Conservation (phyloP, 2,113 vertebrate genomes). For the Syngnathus scovelli region DNA sequence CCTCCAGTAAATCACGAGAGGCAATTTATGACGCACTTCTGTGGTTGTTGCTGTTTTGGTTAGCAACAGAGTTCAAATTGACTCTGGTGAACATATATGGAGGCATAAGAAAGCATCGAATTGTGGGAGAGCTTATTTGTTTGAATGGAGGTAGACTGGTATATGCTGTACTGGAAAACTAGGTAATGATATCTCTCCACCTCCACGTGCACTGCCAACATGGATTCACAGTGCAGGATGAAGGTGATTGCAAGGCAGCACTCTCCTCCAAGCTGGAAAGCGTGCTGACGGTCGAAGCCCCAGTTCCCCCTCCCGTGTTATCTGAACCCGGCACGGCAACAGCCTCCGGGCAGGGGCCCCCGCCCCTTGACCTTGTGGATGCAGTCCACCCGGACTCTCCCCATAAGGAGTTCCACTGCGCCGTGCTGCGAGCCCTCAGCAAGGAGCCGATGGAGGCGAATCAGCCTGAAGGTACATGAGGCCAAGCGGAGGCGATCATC, state of each 20-base stretch:
- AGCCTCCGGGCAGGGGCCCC: conserved; percentile 12
- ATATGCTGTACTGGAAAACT: no score
- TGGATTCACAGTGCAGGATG: conserved; percentile 45
- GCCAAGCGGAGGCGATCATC: conserved; percentile 39
- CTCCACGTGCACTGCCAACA: conserved; percentile 15
- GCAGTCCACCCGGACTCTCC: conserved; percentile 54
- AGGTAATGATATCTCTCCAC: conserved; percentile 37
- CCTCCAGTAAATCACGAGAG: background rate
- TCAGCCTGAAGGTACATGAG: conserved; percentile 72
- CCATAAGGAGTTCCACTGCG: conserved; percentile 76
- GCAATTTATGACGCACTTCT: no score
- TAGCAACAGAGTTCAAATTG: no score
- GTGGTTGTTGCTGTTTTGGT: no score
- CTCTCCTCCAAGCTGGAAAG: conserved; percentile 23
- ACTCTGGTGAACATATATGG: no score
- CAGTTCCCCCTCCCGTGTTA: conserved; percentile 18
- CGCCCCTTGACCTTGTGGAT: background rate
- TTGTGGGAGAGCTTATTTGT: no score
- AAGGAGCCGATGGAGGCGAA: conserved; percentile 58
- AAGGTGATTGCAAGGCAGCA: conserved; percentile 11
- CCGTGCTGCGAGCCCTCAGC: conserved; percentile 74
- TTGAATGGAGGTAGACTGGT: no score
- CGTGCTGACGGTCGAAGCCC: background rate
- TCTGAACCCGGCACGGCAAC: conserved; percentile 7
- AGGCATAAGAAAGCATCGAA: no score